A percentile compares a stretch with the other conserved stretches of the same genome.
Evolutionary conservation across 2,113 vertebrate genomes (phyloP).

Genomic region (Agelaius phoeniceus): DNA sequence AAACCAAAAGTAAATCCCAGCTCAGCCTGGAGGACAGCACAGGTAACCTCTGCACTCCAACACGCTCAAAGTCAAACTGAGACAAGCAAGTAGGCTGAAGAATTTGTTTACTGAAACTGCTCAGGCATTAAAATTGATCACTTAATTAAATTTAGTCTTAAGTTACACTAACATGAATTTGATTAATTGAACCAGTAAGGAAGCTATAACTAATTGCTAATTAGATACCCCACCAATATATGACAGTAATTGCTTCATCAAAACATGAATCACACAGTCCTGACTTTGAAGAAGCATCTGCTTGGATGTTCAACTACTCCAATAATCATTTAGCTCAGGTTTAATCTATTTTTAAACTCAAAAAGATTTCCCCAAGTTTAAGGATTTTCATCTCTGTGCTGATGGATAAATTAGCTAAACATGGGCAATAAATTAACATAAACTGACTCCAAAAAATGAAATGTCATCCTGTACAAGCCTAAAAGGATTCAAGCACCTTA

Average conservation of each 20-base stretch:
- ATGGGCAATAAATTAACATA: background rate
- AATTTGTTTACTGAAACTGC: constrained; percentile 51
- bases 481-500: background rate
- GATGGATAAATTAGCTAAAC: background rate
- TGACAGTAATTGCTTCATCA: constrained; percentile 51
- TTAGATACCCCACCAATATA: constrained; percentile 33
- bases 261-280: constrained; percentile 33
- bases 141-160: constrained; percentile 52
- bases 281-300: constrained; percentile 42
- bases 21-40: background rate
- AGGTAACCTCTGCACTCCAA: background rate
- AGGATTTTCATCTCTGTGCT: background rate
- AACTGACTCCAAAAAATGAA: background rate
- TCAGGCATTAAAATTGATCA: constrained; percentile 50
- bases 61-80: background rate
- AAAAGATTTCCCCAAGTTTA: background rate
- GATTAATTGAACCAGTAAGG: constrained; percentile 51
- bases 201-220: constrained; percentile 57
- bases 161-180: constrained; percentile 50
- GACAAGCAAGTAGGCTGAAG: background rate
- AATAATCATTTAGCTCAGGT: background rate
- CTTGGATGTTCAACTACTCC: constrained; percentile 15
- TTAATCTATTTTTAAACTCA: constrained; percentile 4
- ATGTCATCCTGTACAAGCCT: background rate
- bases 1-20: background rate